These are phyloP conservation scores for Rutilus rutilus DNA, from an alignment of 2,113 vertebrate species.

Conservation along the genomic window DNA sequence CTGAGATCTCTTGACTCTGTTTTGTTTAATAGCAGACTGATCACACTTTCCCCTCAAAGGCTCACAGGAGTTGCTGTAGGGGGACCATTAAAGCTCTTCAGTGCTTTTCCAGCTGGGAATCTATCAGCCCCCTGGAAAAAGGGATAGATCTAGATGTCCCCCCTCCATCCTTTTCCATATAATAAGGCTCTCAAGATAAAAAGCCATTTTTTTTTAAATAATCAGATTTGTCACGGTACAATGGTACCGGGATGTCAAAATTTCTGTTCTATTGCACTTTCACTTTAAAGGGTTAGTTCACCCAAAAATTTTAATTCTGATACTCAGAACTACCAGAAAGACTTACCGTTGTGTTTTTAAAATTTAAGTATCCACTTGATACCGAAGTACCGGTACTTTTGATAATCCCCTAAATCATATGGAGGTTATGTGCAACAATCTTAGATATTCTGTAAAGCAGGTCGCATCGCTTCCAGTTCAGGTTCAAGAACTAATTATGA, in stretches of 20 bases:
- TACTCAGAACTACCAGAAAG: too few relatives aligned
- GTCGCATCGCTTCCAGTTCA: neutral
- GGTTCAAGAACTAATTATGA: too few relatives aligned
- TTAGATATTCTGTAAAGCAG: neutral
- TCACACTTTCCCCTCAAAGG: neutral
- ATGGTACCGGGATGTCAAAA: too few relatives aligned
- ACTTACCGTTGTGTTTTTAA: too few relatives aligned
- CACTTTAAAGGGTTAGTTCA: too few relatives aligned
- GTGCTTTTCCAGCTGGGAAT: slow-evolving; percentile 8
- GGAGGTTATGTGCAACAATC: neutral
- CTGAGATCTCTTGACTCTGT: neutral
- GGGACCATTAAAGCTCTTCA: slow-evolving; percentile 3
- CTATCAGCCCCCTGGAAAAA: neutral
- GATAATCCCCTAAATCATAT: neutral
- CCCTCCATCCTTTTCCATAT: neutral
- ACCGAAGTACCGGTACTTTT: too few relatives aligned
- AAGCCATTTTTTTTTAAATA: neutral
- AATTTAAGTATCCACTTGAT: too few relatives aligned
- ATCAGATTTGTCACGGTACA: too few relatives aligned
- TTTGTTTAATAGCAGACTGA: slow-evolving; percentile 13
- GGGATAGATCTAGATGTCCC: neutral
- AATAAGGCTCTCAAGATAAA: neutral
- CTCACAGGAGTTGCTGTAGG: slow-evolving; percentile 11
- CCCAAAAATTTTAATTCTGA: too few relatives aligned
- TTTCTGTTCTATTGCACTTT: too few relatives aligned